Evolutionary conservation across 2,888 invertebrate species (phyloP).

Genomic region (Eristalis pertinax): DNA sequence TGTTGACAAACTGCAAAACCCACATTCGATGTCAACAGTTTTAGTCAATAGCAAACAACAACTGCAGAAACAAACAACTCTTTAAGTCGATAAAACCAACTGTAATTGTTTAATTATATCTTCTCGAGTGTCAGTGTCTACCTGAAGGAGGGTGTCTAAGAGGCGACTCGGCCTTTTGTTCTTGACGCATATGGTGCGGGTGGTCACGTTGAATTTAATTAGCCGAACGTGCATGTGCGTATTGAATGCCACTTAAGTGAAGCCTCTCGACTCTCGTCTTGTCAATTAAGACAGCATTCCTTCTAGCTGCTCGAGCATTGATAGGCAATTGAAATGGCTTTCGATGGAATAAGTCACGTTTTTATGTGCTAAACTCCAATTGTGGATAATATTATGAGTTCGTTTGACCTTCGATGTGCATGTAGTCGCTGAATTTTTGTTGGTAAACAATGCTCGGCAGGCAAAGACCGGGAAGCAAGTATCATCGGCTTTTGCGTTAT

Average conservation of each 20-base stretch:
- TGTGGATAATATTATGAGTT: background rate
- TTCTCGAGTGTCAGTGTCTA: constrained; percentile 3
- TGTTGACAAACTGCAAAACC: background rate
- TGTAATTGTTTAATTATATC: constrained; percentile 10
- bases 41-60: background rate
- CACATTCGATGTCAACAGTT: background rate
- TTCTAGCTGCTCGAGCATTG: constrained; percentile 13
- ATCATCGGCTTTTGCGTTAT: background rate
- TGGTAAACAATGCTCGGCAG: background rate
- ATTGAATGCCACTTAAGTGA: constrained; percentile 1
- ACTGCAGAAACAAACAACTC: background rate
- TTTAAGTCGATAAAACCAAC: constrained; percentile 20
- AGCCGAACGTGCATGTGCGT: constrained; percentile 41
- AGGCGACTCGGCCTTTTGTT: background rate
- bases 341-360: background rate
- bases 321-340: background rate
- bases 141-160: background rate
- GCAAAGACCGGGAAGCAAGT: background rate
- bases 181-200: background rate
- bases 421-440: background rate
- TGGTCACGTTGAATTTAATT: constrained; percentile 36
- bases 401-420: background rate
- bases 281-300: constrained; percentile 17
- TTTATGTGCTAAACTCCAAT: background rate
- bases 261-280: constrained; percentile 13